Evolutionary conservation across 2,113 vertebrate genomes (phyloP).

Genomic region (Laterallus jamaicensis): DNA sequence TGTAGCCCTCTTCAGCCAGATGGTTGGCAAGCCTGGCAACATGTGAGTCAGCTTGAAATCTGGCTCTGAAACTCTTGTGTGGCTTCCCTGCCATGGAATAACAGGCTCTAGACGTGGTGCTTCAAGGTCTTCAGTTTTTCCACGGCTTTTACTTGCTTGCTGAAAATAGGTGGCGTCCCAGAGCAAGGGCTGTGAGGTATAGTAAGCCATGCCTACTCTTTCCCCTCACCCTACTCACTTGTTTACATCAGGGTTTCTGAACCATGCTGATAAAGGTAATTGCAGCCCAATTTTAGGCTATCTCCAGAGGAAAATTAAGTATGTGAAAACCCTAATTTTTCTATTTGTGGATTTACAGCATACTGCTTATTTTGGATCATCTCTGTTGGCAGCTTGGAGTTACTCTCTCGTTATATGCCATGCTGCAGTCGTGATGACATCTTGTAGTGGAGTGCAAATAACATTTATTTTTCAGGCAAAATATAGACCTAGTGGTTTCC

Average conservation of each 20-base stretch:
- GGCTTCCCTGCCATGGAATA: neutral
- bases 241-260: neutral
- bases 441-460: constrained; percentile 26
- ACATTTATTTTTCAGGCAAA: neutral
- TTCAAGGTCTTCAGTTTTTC: neutral
- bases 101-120: neutral
- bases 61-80: accelerated
- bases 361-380: constrained; percentile 44
- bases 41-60: neutral
- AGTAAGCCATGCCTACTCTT: neutral
- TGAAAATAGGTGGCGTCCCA: neutral
- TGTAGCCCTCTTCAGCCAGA: neutral
- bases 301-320: neutral
- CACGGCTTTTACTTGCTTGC: neutral
- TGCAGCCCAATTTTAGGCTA: neutral
- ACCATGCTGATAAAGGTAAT: neutral
- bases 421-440: neutral
- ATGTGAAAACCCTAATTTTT: constrained; percentile 6
- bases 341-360: constrained; percentile 10
- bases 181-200: neutral
- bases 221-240: too few relatives aligned
- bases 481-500: neutral
- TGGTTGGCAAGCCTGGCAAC: accelerated
- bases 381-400: neutral
- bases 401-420: neutral